Evolutionary conservation across 2,888 invertebrate genomes (phyloP), one percentile per base, ranked within the genome.

Genomic region (Encarsia formosa): DNA sequence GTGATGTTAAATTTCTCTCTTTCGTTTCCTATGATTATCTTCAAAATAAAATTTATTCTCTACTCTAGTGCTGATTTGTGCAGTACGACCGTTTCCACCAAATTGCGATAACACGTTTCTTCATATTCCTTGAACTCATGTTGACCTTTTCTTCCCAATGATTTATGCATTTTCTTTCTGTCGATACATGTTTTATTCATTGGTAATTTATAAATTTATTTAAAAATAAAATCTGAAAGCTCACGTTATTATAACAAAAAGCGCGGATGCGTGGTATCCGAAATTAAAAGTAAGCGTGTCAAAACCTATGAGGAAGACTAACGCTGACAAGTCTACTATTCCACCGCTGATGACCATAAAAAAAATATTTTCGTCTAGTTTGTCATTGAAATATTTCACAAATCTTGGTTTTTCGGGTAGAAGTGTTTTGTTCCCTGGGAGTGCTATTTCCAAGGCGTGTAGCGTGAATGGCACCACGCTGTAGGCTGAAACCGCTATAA

Each of bases 181-280:
- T n/a, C n/a, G n/a, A n/a, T n/a, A n/a, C n/a, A n/a, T n/a, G n/a
- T n/a, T n/a, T n/a, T n/a, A n/a, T n/a, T n/a, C n/a, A n/a, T n/a
- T n/a, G n/a, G n/a, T n/a, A n/a, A n/a, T n/a, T n/a, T n/a, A n/a
- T n/a, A n/a, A n/a, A n/a, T n/a, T n/a, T n/a, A n/a, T n/a, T n/a
- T n/a, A n/a, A n/a, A n/a, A n/a, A n/a, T n/a, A n/a, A n/a, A n/a
- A n/a, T n/a, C n/a, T n/a, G n/a, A n/a, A n/a, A 15, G 5, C 39
- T 39, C 42, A 56, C 56, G 41, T 23, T 4, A 56, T 43, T 18
- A 56, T 46, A 0, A 39, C 23, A 19, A 56, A 56, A 5, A 56
- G 34, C 2, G 49, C 46, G 18, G 49, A 56, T 0, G 20, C 38
- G 8, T 56, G 52, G 35, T 56, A 39, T 1, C 43, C 19, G 22